Evolutionary conservation across 2,113 vertebrate species (phyloP), one percentile per base, ranked within the genome.

Genomic region (Sphyrna mokarran): DNA sequence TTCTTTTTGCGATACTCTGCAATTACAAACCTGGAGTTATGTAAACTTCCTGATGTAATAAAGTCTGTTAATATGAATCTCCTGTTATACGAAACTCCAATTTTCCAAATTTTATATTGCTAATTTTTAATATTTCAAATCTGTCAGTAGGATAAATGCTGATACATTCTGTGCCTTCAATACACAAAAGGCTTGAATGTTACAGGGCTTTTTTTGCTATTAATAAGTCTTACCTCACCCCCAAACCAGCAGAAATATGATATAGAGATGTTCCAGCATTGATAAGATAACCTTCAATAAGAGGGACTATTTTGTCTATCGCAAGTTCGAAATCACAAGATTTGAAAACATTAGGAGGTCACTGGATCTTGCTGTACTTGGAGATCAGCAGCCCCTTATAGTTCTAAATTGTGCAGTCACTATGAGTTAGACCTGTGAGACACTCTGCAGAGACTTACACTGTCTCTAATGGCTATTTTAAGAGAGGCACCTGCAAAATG

Each of bases 391-490:
- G 22, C 40, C 26, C 68, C 72, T 70, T 95, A 48, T 33, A 70
- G 43, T 33, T 72, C 23, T 48, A 48, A 69, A 68, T 95, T 72
- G 26, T 68, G 63, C 18, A 54, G 23, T 48, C 48, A 54, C 37
- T 43, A 95, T 29, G n/a, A 95, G 68, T 37, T 95, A 48, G 26
- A 43, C 68, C 69, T 76, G 68, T 5, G 37, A 72, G 40, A 29
- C 70, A 95, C 23, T 1, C 37, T 7, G 54, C 11, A 76, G 37
- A 95, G 40, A 95, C 54, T 95, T 95, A 48, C 68, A 48, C 23
- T 72, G 69, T 72, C 66, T 95, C 69, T 72, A 16, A 54, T 8
- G 68, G 68, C 94, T 95, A 95, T 72, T 95, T 95, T 95, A 72
- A 76, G 94, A 72, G 94, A 23, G 43, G 23, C 94, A 95, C 68